Conservation (phyloP, 2,797 vertebrate species). For the Anabas testudineus region DNA sequence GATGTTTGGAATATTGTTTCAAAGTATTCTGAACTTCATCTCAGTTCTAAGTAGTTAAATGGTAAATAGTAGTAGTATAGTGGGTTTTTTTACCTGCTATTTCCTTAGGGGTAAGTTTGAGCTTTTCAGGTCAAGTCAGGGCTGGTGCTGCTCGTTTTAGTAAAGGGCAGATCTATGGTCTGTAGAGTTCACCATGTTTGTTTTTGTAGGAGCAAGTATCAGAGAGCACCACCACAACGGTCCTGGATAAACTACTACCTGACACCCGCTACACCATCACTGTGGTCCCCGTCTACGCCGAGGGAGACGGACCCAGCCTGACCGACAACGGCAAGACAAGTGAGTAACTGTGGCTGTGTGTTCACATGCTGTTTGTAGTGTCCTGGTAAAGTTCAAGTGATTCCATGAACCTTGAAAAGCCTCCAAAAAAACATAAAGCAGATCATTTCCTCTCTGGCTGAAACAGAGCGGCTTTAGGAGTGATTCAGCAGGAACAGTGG, state of each 20-base stretch:
- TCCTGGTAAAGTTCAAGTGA: not conserved
- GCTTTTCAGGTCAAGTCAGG: no score
- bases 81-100: no score
- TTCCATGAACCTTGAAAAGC: not conserved
- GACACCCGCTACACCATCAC: constrained; percentile 91
- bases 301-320: constrained; percentile 92
- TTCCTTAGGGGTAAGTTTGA: no score
- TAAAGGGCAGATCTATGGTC: not conserved
- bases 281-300: constrained; percentile 91
- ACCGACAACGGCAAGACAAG: constrained; percentile 90
- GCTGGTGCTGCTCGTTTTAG: not conserved
- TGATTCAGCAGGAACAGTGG: no score
- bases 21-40: no score
- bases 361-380: not conserved
- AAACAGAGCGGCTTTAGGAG: no score
- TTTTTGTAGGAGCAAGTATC: constrained; percentile 88
- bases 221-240: constrained; percentile 91
- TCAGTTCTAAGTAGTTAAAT: no score
- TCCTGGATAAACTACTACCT: constrained; percentile 89
- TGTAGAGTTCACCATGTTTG: not conserved
- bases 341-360: constrained; percentile 76
- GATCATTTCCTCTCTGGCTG: no score
- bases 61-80: no score
- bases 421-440: no score
- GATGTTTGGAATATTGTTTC: no score